Evolutionary conservation across 2,797 vertebrate species (phyloP), one percentile per base, ranked within the genome.

Genomic region (Hypotaenidia okinawae): DNA sequence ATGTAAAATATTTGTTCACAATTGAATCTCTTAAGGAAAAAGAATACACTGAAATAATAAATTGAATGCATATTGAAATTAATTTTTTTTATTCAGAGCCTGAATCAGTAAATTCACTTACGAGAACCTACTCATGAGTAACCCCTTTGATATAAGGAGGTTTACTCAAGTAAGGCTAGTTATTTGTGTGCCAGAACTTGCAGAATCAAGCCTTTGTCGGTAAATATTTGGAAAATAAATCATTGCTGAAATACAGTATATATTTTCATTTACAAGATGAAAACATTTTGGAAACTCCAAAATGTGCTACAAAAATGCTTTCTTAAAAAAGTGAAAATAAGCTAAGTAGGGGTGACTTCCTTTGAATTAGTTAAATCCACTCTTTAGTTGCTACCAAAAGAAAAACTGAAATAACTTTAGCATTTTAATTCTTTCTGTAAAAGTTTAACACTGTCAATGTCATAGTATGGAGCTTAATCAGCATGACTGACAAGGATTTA

Each of bases 401-500:
- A 94, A 96, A 87, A 92, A 85, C 88, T 76, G 80, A 95, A 87
- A 95, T 79, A 8, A 87, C 61, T 92, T 87, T 61, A 69, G 49
- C 55, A 64, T 82, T 64, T 97, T 94, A 97, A 95, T 86, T 70
- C 62, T 96, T 91, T 79, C 72, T 96, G 82, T 94, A 97, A 95
- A 95, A 94, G 81, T 86, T 94, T 95, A 96, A 97, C 94, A 84
- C 92, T 94, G 68, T 67, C 94, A 94, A 67, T 93, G 76, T 93
- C 93, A 94, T 90, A 84, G 80, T 67, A 88, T 84, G 77, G 74
- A 94, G 70, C 91, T 96, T 96, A 96, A 97, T 97, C 93, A 93
- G 93, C 69, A 95, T 81, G 78, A 97, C 83, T 97, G 87, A 95
- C 62, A 33, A 41, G 88, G 91, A 97, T 97, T 97, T 96, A 97